Conservation (phyloP, 2,797 vertebrate genomes). For the Sternarchorhynchus goeldii region DNA sequence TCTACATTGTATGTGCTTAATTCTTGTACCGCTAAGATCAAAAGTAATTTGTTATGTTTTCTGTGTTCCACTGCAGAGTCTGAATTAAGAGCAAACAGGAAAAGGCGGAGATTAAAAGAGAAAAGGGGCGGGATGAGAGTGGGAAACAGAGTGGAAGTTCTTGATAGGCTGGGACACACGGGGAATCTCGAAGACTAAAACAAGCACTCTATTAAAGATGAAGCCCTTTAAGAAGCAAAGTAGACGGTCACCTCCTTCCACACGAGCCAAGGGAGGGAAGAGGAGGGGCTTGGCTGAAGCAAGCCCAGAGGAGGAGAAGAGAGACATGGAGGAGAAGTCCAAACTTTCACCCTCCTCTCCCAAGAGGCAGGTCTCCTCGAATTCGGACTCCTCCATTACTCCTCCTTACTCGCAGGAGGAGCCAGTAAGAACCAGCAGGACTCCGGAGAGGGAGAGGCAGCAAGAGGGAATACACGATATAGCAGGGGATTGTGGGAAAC, state of each 20-base stretch:
- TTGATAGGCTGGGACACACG: constrained; percentile 54
- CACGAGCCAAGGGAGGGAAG: constrained; percentile 84
- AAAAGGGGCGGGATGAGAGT: constrained; percentile 56
- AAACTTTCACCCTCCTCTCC: constrained; percentile 67
- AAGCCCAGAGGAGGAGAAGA: constrained; percentile 74
- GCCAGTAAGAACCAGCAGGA: constrained; percentile 51
- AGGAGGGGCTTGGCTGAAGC: constrained; percentile 71
- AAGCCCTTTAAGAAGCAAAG: constrained; percentile 87
- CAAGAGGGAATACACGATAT: constrained; percentile 58
- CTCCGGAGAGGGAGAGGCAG: constrained; percentile 66
- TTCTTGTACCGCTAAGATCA: constrained; percentile 16
- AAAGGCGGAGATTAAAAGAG: constrained; percentile 54
- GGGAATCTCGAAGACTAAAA: constrained; percentile 63
- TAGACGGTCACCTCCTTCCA: constrained; percentile 81
- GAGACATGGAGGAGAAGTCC: constrained; percentile 74
- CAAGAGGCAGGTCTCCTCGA: constrained; percentile 64
- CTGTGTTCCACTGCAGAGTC: constrained; percentile 53
- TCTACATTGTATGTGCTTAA: not conserved
- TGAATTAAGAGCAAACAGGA: constrained; percentile 46
- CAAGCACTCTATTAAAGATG: constrained; percentile 73
- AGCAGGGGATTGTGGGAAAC: constrained; percentile 62
- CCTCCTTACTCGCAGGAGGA: constrained; percentile 59
- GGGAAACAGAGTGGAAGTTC: constrained; percentile 55
- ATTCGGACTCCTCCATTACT: constrained; percentile 63
- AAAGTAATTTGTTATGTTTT: constrained; percentile 62